These are phyloP conservation scores for Sebastes hubbsi DNA, from an alignment of 2,797 vertebrate species.

Conservation along the genomic window DNA sequence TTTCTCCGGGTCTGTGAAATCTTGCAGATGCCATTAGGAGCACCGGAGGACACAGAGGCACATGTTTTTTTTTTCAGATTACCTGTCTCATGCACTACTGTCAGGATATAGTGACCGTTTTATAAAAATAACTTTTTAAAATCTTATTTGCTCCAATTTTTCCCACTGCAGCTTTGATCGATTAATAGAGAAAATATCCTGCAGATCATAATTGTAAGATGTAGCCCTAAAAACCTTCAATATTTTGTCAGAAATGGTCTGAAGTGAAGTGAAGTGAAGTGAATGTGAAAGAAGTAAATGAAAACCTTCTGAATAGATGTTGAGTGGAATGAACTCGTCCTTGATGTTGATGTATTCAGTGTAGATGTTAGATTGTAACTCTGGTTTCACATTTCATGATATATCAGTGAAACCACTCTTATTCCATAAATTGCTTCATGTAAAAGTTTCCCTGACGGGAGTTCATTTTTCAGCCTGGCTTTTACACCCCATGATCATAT, in stretches of 20 bases:
- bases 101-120: too few relatives aligned
- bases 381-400: not conserved
- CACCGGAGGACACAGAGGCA: too few relatives aligned
- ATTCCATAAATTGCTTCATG: not conserved
- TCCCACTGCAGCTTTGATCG: too few relatives aligned
- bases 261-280: not conserved
- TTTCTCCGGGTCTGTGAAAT: too few relatives aligned
- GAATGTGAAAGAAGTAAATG: not conserved
- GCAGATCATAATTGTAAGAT: not conserved
- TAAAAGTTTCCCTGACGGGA: not conserved
- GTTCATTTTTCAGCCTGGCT: not conserved
- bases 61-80: too few relatives aligned
- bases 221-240: not conserved
- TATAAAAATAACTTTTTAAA: too few relatives aligned
- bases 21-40: too few relatives aligned
- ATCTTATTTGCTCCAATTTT: too few relatives aligned
- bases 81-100: too few relatives aligned
- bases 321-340: not conserved
- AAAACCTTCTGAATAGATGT: not conserved
- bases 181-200: not conserved
- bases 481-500: not conserved
- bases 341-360: not conserved
- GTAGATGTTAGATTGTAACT: not conserved
- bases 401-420: not conserved
- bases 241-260: not conserved